Evolutionary conservation across 1,140 invertebrate genomes (phyloP).

Genomic region (Doryteuthis pealeii): DNA sequence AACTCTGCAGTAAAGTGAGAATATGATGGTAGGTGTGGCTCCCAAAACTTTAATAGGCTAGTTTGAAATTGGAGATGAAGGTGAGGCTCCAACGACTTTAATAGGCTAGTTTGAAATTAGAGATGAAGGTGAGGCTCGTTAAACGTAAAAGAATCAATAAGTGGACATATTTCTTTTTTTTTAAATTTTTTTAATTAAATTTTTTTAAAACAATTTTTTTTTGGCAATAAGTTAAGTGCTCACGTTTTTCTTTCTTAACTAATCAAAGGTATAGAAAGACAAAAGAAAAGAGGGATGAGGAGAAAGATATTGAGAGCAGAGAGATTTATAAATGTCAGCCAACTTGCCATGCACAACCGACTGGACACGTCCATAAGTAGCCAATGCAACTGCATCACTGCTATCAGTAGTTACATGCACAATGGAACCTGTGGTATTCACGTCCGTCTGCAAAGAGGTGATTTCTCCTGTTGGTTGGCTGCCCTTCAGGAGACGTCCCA

Average conservation of each 20-base stretch:
- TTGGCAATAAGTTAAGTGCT: too few relatives aligned
- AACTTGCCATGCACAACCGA: constrained; percentile 59
- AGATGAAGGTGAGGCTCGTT: too few relatives aligned
- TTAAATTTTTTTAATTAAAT: too few relatives aligned
- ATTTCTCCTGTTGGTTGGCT: constrained; percentile 88
- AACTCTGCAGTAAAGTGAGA: too few relatives aligned
- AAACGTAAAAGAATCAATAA: too few relatives aligned
- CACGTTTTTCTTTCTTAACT: too few relatives aligned
- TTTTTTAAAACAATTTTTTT: too few relatives aligned
- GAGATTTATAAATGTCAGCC: constrained; percentile 25
- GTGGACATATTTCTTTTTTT: too few relatives aligned
- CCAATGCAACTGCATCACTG: constrained; percentile 53
- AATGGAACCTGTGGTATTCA: constrained; percentile 57
- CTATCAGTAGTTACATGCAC: constrained; percentile 55
- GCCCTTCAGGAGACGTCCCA: constrained; percentile 80
- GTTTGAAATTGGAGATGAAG: background rate
- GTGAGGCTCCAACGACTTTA: background rate
- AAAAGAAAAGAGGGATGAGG: background rate
- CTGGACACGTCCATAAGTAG: constrained; percentile 59
- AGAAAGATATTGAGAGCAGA: background rate
- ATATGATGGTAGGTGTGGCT: too few relatives aligned
- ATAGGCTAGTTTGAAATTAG: too few relatives aligned
- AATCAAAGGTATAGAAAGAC: too few relatives aligned
- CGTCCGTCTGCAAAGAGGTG: constrained; percentile 68
- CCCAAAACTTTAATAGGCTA: too few relatives aligned